phyloP scores from a whole-genome alignment of 1,140 invertebrate species.

The Anagrus nilaparvatae region DNA sequence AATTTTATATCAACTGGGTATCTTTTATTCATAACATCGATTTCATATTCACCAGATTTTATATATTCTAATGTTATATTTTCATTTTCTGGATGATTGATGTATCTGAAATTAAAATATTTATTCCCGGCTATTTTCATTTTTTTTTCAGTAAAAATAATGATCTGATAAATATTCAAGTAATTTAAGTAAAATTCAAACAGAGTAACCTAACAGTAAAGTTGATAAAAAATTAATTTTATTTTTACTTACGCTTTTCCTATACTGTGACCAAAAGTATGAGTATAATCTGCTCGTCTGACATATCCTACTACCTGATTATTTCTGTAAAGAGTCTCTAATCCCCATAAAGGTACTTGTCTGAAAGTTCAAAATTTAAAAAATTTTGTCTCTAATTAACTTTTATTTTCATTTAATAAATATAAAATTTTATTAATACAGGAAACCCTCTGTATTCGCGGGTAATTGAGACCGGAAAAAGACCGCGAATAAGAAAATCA shows the following conservation, averaged over 20 bases:
- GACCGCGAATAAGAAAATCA: no score
- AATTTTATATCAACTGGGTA: slow-evolving; percentile 59
- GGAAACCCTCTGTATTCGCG: no score
- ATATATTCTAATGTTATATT: slow-evolving; percentile 58
- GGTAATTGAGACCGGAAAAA: no score
- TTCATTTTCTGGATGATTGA: slow-evolving; percentile 44
- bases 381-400: no score
- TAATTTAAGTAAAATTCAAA: not conserved
- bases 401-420: no score
- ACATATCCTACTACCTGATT: slow-evolving; percentile 65
- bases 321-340: slow-evolving; percentile 76
- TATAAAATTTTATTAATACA: no score
- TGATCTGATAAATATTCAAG: no score
- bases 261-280: slow-evolving; percentile 58
- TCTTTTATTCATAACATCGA: slow-evolving; percentile 66
- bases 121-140: no score
- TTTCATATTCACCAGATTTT: slow-evolving; percentile 60
- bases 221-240: slow-evolving; percentile 7
- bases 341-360: slow-evolving; percentile 65
- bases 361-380: no score
- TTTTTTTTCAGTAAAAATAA: no score
- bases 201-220: not conserved
- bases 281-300: slow-evolving; percentile 70
- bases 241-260: slow-evolving; percentile 49
- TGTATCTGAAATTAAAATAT: slow-evolving; percentile 41